A percentile compares a stretch with the other conserved stretches of the same genome.
Conservation (phyloP, 1,140 invertebrate genomes). For the Anadara kagoshimensis region DNA sequence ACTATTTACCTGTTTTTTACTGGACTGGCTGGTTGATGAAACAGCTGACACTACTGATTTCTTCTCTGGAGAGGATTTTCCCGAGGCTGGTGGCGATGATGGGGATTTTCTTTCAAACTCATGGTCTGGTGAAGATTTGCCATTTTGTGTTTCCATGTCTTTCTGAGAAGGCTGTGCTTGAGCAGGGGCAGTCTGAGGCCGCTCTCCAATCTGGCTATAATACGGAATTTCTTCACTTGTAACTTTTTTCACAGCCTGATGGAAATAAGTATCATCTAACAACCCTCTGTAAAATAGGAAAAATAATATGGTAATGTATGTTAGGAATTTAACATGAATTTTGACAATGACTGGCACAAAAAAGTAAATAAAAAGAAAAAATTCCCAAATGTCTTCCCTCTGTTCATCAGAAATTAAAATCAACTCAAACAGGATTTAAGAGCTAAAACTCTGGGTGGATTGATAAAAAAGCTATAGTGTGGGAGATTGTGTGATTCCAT, state of each 20-base stretch:
- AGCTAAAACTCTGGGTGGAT: no score
- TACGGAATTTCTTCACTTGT: slow-evolving; percentile 69
- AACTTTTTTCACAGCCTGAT: slow-evolving; percentile 63
- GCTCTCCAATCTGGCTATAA: slow-evolving; percentile 63
- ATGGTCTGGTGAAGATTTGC: neutral
- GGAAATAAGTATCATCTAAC: slow-evolving; percentile 69
- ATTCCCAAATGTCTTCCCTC: no score
- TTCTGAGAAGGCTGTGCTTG: neutral
- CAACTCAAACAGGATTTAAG: no score
- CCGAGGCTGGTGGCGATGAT: neutral
- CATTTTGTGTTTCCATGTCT: slow-evolving; percentile 13
- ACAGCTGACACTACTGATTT: slow-evolving; percentile 8
- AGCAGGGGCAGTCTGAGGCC: slow-evolving; percentile 3
- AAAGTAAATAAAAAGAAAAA: no score
- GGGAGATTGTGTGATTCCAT: no score
- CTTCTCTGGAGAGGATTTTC: slow-evolving; percentile 5
- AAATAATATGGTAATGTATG: slow-evolving; percentile 1
- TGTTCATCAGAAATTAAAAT: no score
- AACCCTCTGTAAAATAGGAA: slow-evolving; percentile 60
- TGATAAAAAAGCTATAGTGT: no score
- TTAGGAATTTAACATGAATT: neutral
- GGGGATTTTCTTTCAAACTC: slow-evolving; percentile 19
- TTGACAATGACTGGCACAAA: neutral
- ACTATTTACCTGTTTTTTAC: slow-evolving; percentile 7
- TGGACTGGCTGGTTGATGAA: slow-evolving; percentile 26